These are phyloP conservation scores for Hippolais icterina DNA, from an alignment of 2,113 vertebrate genomes.

Conservation along the genomic window DNA sequence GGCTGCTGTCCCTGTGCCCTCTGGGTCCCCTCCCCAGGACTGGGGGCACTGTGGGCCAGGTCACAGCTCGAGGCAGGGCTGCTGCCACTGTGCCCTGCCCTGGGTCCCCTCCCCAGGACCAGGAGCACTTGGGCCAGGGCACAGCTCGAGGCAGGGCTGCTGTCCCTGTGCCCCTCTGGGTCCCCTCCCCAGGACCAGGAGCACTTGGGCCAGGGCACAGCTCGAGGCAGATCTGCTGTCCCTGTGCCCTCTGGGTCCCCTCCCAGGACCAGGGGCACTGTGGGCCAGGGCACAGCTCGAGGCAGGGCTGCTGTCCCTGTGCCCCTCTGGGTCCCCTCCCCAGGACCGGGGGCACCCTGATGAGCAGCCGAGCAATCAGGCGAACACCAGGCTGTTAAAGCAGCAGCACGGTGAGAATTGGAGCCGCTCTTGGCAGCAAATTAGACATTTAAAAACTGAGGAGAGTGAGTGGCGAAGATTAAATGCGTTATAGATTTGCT, in stretches of 20 bases:
- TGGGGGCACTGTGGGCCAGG: too few relatives aligned
- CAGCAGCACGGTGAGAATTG: background rate
- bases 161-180: background rate
- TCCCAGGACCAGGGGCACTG: accelerated
- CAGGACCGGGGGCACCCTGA: accelerated
- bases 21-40: background rate
- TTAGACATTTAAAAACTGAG: constrained; percentile 65
- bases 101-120: too few relatives aligned
- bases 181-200: too few relatives aligned
- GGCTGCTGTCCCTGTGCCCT: background rate
- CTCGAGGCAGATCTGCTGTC: too few relatives aligned
- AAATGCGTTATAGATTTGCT: constrained; percentile 66
- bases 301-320: background rate
- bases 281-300: background rate
- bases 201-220: too few relatives aligned
- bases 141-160: accelerated
- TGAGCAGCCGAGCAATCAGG: background rate
- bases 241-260: too few relatives aligned
- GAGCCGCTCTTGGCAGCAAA: constrained; percentile 46
- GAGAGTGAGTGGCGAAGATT: constrained; percentile 56
- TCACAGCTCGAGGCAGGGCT: too few relatives aligned
- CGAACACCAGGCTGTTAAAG: background rate
- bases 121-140: accelerated
- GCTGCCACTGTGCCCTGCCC: too few relatives aligned
- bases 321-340: too few relatives aligned